Base-by-base conservation (phyloP, 2,797 vertebrate species). In the Paedocypris micromegethes region DNA sequence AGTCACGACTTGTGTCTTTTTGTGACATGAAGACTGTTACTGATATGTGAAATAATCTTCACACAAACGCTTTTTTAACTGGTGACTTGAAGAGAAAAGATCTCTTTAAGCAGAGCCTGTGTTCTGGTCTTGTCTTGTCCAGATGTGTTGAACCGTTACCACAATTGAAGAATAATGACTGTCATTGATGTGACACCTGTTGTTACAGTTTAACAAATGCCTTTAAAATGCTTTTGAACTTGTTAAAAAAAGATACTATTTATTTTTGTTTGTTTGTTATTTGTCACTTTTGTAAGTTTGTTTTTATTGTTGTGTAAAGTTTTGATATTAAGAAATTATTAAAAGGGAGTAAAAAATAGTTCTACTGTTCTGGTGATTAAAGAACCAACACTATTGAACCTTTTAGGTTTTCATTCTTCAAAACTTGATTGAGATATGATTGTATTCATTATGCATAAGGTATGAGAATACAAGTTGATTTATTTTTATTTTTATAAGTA, bases 231-330 rank as follows among this genome's bases (percentile, higher is more conserved):
- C 40, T 5, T 55, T 52, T 4, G 38, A 46, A 39, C 50, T n/a
- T 1, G 42, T 37, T 23, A 23, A 23, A 23, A 23, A 9, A 48
- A 5, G 58, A 50, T 72, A 75, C 74, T 78, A 73, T 66, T 76
- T 70, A 51, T 63, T 64, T 40, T 44, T 47, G 46, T 53, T 6
- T 9, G 42, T 67, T 68, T 56, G 23, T 58, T 50, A 64, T 68
- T 63, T 5, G 42, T n/a, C 39, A n/a, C 4, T 23, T 38, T 50
- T 51, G n/a, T 9, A 8, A 44, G 5, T 52, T 51, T 3, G 44
- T n/a, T 51, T n/a, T 51, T 63, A 9, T 51, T 37, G 9, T 43
- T 43, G 9, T 6, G 48, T 23, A 43, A 23, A n/a, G n/a, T 37
- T 2, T 37, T 64, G 53, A 72, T 68, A 45, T 64, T 60, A 51